A percentile compares a stretch with the other conserved stretches of the same genome.
Evolutionary conservation across 2,797 vertebrate species (phyloP).

Genomic region (Vultur gryphus): DNA sequence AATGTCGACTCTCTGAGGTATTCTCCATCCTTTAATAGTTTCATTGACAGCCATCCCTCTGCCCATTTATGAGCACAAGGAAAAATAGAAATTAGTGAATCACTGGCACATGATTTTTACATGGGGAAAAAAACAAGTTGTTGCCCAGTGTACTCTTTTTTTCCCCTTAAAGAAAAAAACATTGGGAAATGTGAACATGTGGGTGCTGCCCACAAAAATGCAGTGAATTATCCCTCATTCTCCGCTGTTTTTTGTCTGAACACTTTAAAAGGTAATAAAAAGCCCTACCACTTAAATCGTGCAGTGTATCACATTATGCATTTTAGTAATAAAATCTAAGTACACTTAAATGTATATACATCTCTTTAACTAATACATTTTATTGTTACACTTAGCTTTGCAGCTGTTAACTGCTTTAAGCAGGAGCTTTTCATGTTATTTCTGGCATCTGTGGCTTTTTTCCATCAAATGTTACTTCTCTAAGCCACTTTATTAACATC

Average conservation of each 20-base stretch:
- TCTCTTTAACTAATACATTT: conserved; percentile 24
- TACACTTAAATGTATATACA: not conserved
- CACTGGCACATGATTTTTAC: conserved; percentile 67
- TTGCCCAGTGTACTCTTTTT: conserved; percentile 32
- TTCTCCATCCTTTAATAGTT: conserved; percentile 35
- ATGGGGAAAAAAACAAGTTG: conserved; percentile 51
- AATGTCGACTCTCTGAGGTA: conserved; percentile 1
- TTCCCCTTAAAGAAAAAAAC: conserved; percentile 64
- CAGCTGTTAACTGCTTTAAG: conserved; percentile 47
- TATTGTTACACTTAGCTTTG: conserved; percentile 30
- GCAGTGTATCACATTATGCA: conserved; percentile 9
- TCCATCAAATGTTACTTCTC: conserved; percentile 22
- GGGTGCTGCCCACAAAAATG: conserved; percentile 71
- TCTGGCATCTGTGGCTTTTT: conserved; percentile 40
- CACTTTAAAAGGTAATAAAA: conserved; percentile 66
- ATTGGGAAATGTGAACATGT: conserved; percentile 69
- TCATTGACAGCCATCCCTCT: conserved; percentile 44
- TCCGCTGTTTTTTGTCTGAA: conserved; percentile 30
- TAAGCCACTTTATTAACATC: conserved; percentile 63
- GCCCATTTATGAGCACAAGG: conserved; percentile 20
- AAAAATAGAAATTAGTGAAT: conserved; percentile 70
- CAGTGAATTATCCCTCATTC: conserved; percentile 57
- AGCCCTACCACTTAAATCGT: conserved; percentile 28
- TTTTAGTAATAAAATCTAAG: conserved; percentile 55
- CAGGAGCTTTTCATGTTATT: conserved; percentile 41